Evolutionary conservation across 2,888 invertebrate species (phyloP), one percentile per base, ranked within the genome.

Genomic region (Balanococcus diminutus): DNA sequence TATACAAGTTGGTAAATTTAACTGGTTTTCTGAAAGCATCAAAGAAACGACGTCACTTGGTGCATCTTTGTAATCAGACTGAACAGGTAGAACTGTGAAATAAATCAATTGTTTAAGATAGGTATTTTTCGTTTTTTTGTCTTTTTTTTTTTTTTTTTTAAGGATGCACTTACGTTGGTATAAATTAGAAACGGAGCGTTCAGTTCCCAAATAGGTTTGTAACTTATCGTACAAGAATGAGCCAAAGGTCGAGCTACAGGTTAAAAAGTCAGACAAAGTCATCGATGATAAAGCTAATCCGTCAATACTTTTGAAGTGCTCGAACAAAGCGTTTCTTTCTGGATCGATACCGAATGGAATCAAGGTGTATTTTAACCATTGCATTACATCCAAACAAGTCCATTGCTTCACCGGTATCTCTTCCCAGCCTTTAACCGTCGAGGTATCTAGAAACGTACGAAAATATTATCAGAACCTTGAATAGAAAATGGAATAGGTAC

Each of bases 221-320:
- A 86, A 32, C 72, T 86, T 86, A 31, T 82, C 82, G 14, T 86
- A 82, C 32, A 86, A 61, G 42, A 82, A 86, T 28, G 81, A 82
- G 42, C 86, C 86, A 28, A 82, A 86, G 25, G 81, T 86, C 42
- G 81, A 82, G 72, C 86, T 86, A 67, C 39, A 46, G 31, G 86
- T 67, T 82, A 86, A 36, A 31, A 86, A 86, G 46, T 86, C 86
- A 19, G 86, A 86, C 42, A 82, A 42, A n/a, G 86, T 82, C 86
- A 86, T 86, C 67, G 86, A 86, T 72, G 82, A 86, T 82, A 86
- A 67, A 36, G 82, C 86, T 82, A 86, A 82, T 28, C 86, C 86
- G 56, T 86, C 86, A 5, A 82, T 82, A 19, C 36, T 86, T 16
- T 67, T 82, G 28, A 86, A 86, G 32, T 67, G 39, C 39, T 86